Conservation (phyloP, 1,140 invertebrate genomes). For the Apis laboriosa region DNA sequence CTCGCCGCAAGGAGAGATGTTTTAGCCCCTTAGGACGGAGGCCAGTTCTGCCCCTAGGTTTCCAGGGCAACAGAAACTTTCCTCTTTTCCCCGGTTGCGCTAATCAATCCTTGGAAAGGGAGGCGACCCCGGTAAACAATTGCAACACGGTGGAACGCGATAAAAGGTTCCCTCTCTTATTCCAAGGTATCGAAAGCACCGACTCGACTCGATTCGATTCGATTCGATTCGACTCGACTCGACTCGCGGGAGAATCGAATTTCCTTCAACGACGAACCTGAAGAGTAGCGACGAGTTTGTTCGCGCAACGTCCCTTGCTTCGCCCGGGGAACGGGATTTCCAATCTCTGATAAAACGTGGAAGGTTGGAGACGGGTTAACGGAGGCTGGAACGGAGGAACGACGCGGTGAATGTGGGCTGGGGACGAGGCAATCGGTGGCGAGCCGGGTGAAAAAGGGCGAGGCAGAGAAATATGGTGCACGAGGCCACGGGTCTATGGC, state of each 20-base stretch:
- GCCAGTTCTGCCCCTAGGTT: conserved; percentile 7
- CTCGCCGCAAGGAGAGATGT: not conserved
- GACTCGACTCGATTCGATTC: too few relatives aligned
- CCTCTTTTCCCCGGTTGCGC: not conserved
- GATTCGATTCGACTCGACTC: not conserved
- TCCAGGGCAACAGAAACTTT: conserved; percentile 34
- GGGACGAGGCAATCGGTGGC: conserved; percentile 33
- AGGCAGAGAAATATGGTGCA: conserved; percentile 66
- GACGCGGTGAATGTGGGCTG: conserved; percentile 58
- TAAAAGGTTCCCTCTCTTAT: conserved; percentile 1
- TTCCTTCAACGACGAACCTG: not conserved
- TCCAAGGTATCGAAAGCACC: not conserved
- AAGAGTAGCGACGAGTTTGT: not conserved
- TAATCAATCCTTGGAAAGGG: conserved; percentile 31
- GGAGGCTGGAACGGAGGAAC: conserved; percentile 1
- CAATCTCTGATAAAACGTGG: conserved; percentile 3
- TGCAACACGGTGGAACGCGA: not conserved
- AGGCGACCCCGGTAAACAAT: conserved; percentile 23
- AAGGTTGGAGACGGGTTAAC: not conserved
- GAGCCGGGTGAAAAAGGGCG: conserved; percentile 46
- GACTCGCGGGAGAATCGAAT: conserved; percentile 5
- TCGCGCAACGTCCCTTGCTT: too few relatives aligned
- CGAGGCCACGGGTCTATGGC: conserved; percentile 66
- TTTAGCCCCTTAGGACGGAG: not conserved
- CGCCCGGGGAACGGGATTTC: not conserved